These are phyloP conservation scores for Cephalopterus ornatus DNA, from an alignment of 2,113 vertebrate species.

Conservation along the genomic window DNA sequence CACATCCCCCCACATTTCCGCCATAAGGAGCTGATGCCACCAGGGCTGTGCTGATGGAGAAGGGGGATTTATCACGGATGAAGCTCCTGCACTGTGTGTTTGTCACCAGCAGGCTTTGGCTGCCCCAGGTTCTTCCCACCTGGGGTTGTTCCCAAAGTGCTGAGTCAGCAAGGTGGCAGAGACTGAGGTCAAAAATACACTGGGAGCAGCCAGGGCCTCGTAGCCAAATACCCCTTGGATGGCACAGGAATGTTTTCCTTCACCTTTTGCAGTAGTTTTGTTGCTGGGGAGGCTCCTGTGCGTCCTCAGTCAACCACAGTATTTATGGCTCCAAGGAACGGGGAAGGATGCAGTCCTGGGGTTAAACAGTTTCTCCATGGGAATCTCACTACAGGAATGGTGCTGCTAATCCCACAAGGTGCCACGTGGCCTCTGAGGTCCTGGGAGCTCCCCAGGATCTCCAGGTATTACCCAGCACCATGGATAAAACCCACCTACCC, in stretches of 20 bases:
- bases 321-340: background rate
- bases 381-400: background rate
- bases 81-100: background rate
- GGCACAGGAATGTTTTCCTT: background rate
- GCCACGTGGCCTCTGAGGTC: background rate
- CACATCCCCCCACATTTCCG: accelerated
- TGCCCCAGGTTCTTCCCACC: background rate
- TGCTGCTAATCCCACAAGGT: background rate
- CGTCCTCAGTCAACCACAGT: background rate
- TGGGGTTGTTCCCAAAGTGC: background rate
- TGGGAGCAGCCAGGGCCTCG: accelerated
- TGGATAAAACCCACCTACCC: background rate
- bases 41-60: background rate
- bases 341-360: background rate
- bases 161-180: background rate
- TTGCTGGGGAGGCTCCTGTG: background rate
- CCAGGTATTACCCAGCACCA: background rate
- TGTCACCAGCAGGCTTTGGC: background rate
- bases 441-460: background rate
- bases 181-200: background rate
- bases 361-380: background rate
- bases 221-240: background rate
- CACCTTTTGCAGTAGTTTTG: background rate
- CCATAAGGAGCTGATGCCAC: background rate
- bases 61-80: background rate